Base-by-base conservation (phyloP, 92 coral and sea anemone genomes). In the Paramuricea clavata region DNA sequence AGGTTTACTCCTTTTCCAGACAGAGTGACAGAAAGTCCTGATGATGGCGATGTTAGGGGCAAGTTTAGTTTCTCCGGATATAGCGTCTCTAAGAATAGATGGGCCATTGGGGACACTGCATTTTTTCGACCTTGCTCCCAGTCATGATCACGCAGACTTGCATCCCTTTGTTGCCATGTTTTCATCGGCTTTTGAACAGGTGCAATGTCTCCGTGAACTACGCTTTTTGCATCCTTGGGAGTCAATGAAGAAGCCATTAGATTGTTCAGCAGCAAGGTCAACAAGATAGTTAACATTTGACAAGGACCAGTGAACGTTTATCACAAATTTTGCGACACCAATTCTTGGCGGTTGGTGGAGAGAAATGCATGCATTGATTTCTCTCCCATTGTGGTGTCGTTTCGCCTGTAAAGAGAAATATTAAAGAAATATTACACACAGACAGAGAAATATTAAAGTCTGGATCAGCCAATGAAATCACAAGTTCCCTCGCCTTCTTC, bases 201-300 rank as follows among this genome's bases (percentile, higher is more conserved):
- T 15, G 88, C 73, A 11, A 90, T 90, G 74, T 91, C 89, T 17
- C 94, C 87, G 60, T 85, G 86, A 0, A 86, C 84, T 10, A 92
- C 85, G n/a, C 88, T 71, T n/a, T 91, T 91, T 5, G 92, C 92
- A 73, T 88, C 92, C 47, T 88, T 92, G n/a, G n/a, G 94, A 88
- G 82, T 88, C 92, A 0, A 88, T 84, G 6, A 88, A 73, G 19
- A 15, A 73, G 49, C 36, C 65, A 4, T 85, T 39, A 2, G 42
- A 49, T 36, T 92, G 78, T 33, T 47, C 78, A 4, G 85, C 87
- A 6, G 85, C 88, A 1, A 83, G 73, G 34, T 92, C 95, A 3
- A 81, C 87, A 16, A 89, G 26, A 59, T 43, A 89, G 42, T 92
- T 92, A 19, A 89, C 88, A 69, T 92, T 92, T 2, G 87, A 64